These are phyloP conservation scores for Stomorhina lunata DNA, from an alignment of 2,888 invertebrate genomes.

Conservation along the genomic window DNA sequence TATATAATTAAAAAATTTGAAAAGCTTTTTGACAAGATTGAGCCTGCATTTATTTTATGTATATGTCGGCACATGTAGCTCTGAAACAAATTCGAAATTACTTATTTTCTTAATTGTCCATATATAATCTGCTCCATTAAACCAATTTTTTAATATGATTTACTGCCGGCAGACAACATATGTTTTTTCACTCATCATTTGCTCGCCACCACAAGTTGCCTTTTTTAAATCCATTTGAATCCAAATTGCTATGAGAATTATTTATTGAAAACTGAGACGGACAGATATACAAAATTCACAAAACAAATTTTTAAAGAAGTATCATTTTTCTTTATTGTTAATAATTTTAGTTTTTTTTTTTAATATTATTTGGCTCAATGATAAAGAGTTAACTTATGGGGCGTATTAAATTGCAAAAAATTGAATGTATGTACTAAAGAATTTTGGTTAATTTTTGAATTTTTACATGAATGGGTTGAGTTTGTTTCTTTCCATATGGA, in stretches of 20 bases:
- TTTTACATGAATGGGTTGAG: background rate
- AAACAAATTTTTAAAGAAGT: background rate
- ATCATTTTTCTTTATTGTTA: slow-evolving; percentile 20
- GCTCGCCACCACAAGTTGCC: background rate
- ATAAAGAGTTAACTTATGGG: slow-evolving; percentile 44
- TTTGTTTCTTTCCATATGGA: slow-evolving; percentile 6
- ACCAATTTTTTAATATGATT: slow-evolving; percentile 17
- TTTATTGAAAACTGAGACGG: no score
- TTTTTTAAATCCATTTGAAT: no score
- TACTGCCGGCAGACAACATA: background rate
- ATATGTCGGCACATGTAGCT: no score
- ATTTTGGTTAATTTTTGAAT: background rate
- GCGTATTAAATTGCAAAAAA: slow-evolving; percentile 58
- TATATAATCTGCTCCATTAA: slow-evolving; percentile 34
- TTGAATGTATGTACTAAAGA: no score
- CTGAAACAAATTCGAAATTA: no score
- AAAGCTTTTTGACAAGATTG: no score
- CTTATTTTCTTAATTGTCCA: no score
- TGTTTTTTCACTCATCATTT: slow-evolving; percentile 20
- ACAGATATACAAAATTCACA: background rate
- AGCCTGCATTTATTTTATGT: no score
- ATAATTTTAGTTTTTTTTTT: no score
- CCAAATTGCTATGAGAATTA: no score
- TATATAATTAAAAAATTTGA: no score
- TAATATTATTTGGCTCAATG: background rate